Evolutionary conservation across 2,113 vertebrate species (phyloP), one percentile per base, ranked within the genome.

Genomic region (Bostrychus sinensis): DNA sequence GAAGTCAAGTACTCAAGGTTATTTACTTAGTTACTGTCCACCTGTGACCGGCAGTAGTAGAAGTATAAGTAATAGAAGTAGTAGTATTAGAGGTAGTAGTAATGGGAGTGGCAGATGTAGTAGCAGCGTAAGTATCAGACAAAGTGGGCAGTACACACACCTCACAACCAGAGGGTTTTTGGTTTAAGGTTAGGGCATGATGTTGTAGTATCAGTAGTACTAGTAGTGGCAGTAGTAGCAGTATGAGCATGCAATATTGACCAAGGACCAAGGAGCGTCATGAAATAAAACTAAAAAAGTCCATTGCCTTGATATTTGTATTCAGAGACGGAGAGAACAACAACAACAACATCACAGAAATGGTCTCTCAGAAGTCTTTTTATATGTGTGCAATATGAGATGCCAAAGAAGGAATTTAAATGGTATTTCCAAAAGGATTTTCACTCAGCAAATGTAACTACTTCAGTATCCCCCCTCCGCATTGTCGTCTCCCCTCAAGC

Each of bases 401-500:
- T 70, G 66, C 80, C 77, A 72, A 62, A 67, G 26, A 26, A 56
- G 37, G 62, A 75, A 78, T 75, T 83, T 45, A 72, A 66, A 75
- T 66, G 62, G 43, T 54, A 56, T 67, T 83, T 84, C 63, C 66
- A 62, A 68, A 59, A 36, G 59, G 63, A 64, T 78, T 82, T 82
- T 66, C 56, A 46, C 57, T 53, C 56, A 66, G 72, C 57, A 80
- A 79, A 82, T 57, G 17, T 14, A 61, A 54, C 74, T 68, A 63
- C 43, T 73, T 71, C 55, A 62, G 23, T 50, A 20, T 1, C 37
- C 22, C 30, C 54, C 9, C n/a, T 54, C 56, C 62, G 57, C 70
- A 66, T 63, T 69, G 82, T 74, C 75, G 58, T 80, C 77, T 79
- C 56, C 57, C 70, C 62, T 78, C 62, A 78, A 81, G 77, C 67